phyloP scores from a whole-genome alignment of 2,797 vertebrate species.

The Sibirionetta formosa region DNA sequence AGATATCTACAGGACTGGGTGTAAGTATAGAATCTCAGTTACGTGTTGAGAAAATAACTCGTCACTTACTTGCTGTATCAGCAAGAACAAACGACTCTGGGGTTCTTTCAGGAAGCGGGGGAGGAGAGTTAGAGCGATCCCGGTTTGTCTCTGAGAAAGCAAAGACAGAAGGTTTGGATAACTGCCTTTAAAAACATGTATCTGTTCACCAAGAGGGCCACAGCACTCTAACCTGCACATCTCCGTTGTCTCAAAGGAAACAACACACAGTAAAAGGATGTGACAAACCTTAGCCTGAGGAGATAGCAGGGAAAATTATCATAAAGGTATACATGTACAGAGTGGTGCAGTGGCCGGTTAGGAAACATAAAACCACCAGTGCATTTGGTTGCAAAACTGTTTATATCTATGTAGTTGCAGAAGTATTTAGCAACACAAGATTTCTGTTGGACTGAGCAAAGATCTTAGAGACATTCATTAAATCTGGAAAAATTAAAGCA shows the following conservation, averaged over 20 bases:
- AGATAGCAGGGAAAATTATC: not conserved
- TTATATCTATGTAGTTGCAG: not conserved
- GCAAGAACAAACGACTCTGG: conserved; percentile 91
- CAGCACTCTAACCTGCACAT: not conserved
- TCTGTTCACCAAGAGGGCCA: not conserved
- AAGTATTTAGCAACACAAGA: not conserved
- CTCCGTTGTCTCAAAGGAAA: not conserved
- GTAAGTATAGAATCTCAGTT: not conserved
- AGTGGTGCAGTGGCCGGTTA: not conserved
- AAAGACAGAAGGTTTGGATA: not conserved
- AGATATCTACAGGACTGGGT: not conserved
- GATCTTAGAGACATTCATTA: not conserved
- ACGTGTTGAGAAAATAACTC: not conserved
- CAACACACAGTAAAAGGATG: not conserved
- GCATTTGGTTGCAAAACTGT: not conserved
- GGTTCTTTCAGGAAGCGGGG: conserved; percentile 93
- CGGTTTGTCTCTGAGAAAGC: conserved; percentile 40
- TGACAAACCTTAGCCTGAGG: not conserved
- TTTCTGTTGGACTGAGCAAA: not conserved
- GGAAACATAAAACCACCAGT: not conserved
- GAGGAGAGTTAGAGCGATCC: conserved; percentile 82
- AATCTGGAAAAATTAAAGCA: not conserved
- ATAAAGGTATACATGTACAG: accelerated
- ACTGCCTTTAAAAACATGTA: not conserved
- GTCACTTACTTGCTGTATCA: conserved; percentile 83